Conservation (phyloP, 2,113 vertebrate genomes). For the Rhinoderma darwinii region DNA sequence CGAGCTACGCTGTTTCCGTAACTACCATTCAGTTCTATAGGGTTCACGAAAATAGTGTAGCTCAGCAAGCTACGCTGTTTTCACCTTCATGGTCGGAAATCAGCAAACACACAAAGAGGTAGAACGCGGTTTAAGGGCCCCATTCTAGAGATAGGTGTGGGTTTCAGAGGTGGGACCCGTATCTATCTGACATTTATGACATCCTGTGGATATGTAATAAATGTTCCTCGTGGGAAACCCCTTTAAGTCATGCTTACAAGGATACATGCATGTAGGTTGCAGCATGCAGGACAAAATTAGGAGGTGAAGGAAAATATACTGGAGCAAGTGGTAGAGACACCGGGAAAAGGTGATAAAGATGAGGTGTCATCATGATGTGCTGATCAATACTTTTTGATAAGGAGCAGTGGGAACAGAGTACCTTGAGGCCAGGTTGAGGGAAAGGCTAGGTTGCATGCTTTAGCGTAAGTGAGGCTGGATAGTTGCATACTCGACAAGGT, state of each 20-base stretch:
- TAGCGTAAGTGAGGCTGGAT: constrained; percentile 91
- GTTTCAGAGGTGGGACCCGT: too few relatives aligned
- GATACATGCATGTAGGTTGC: constrained; percentile 26
- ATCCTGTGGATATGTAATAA: too few relatives aligned
- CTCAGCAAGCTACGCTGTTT: too few relatives aligned
- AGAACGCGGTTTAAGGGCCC: too few relatives aligned
- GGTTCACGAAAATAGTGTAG: too few relatives aligned
- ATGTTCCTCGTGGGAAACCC: too few relatives aligned
- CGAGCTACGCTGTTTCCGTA: too few relatives aligned
- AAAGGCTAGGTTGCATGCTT: constrained; percentile 83
- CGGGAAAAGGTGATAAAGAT: constrained; percentile 57
- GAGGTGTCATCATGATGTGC: neutral
- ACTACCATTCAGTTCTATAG: too few relatives aligned
- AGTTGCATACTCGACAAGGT: constrained; percentile 93
- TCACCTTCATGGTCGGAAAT: too few relatives aligned
- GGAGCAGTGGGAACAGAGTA: constrained; percentile 72
- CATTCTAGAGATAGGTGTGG: too few relatives aligned
- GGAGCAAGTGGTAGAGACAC: constrained; percentile 52
- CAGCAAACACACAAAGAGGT: too few relatives aligned
- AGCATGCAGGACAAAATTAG: constrained; percentile 55
- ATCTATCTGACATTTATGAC: too few relatives aligned
- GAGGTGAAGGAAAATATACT: neutral
- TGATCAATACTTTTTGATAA: constrained; percentile 4
- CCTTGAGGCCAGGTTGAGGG: constrained; percentile 86
- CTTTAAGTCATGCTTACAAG: neutral